These are phyloP conservation scores for Troides helena DNA, from an alignment of 2,888 invertebrate species.

Conservation along the genomic window DNA sequence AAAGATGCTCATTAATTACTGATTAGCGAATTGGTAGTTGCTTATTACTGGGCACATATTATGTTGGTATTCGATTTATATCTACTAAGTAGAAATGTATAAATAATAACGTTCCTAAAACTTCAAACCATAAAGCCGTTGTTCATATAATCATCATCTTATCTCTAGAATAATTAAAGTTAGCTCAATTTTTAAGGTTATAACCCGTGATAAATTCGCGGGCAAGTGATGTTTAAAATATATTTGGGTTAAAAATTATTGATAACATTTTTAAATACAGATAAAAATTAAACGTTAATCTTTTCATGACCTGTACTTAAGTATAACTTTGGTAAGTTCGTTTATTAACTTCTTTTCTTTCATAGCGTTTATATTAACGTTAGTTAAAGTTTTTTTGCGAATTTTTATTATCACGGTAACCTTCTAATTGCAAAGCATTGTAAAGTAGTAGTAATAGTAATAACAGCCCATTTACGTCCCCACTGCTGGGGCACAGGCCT, in stretches of 20 bases:
- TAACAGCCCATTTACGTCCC: too few relatives aligned
- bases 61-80: conserved; percentile 10
- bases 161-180: conserved; percentile 47
- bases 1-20: conserved; percentile 26
- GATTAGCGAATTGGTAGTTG: conserved; percentile 27
- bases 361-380: too few relatives aligned
- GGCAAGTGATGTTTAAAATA: conserved; percentile 39
- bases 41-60: conserved; percentile 15
- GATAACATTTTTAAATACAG: background rate
- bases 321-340: too few relatives aligned
- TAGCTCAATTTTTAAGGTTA: conserved; percentile 62
- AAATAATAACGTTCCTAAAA: conserved; percentile 33
- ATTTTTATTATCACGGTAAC: too few relatives aligned
- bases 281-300: background rate
- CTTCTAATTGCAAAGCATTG: too few relatives aligned
- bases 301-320: too few relatives aligned
- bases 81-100: conserved; percentile 7
- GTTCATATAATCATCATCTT: conserved; percentile 41
- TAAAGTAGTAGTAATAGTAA: too few relatives aligned
- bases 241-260: conserved; percentile 7
- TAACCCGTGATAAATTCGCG: conserved; percentile 61
- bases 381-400: too few relatives aligned
- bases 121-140: conserved; percentile 17
- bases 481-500: too few relatives aligned
- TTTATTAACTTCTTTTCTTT: too few relatives aligned